Conservation (phyloP, 2,113 vertebrate species). For the Elephantulus edwardii region DNA sequence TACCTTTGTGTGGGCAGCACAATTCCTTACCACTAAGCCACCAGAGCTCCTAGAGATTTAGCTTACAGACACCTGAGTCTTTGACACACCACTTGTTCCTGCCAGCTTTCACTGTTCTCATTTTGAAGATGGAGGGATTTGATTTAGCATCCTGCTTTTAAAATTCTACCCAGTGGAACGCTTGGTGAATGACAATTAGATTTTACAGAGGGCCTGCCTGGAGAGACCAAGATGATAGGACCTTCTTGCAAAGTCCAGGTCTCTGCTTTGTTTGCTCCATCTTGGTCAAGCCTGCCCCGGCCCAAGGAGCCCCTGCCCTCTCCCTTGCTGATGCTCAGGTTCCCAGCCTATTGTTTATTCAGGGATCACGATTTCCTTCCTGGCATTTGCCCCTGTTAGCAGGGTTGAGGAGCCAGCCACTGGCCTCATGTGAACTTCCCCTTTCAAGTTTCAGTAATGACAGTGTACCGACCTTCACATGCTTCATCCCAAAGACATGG, state of each 20-base stretch:
- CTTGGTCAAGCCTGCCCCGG: background rate
- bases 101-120: background rate
- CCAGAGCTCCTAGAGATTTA: constrained; percentile 24
- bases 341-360: constrained; percentile 67
- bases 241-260: constrained; percentile 20
- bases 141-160: constrained; percentile 25
- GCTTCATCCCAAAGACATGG: constrained; percentile 60
- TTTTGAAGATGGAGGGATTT: background rate
- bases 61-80: background rate
- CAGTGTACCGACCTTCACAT: constrained; percentile 11
- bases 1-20: no score
- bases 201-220: constrained; percentile 15
- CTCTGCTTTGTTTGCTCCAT: constrained; percentile 39
- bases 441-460: constrained; percentile 73
- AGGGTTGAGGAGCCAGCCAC: constrained; percentile 71
- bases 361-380: constrained; percentile 69
- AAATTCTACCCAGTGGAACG: constrained; percentile 12
- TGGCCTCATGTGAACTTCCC: constrained; percentile 71
- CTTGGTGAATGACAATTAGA: constrained; percentile 7
- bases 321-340: constrained; percentile 47
- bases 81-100: constrained; percentile 17
- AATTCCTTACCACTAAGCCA: background rate
- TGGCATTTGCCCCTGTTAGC: constrained; percentile 34
- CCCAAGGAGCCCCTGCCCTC: background rate
- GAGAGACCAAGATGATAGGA: constrained; percentile 23